Evolutionary conservation across 2,113 vertebrate genomes (phyloP).

Genomic region (Cyanocitta stelleri): DNA sequence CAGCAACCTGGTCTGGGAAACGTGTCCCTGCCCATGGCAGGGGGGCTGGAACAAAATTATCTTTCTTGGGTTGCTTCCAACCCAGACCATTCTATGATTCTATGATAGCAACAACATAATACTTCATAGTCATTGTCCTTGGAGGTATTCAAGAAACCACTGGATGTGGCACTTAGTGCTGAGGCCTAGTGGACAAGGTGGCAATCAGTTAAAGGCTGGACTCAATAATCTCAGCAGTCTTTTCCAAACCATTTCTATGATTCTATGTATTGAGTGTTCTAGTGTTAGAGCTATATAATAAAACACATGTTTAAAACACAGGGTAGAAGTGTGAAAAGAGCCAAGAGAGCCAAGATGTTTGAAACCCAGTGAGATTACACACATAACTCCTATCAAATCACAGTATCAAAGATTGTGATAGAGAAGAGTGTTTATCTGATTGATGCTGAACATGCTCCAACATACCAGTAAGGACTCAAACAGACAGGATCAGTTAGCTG

Average conservation of each 20-base stretch:
- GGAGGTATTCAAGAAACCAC: neutral
- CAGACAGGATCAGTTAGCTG: neutral
- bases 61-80: neutral
- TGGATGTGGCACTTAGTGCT: neutral
- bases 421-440: neutral
- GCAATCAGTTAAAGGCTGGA: neutral
- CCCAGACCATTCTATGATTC: neutral
- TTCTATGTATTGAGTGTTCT: neutral
- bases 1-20: neutral
- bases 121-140: fast-evolving
- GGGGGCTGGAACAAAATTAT: neutral
- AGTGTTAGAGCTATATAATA: neutral
- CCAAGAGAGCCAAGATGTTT: neutral
- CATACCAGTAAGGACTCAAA: neutral
- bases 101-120: neutral
- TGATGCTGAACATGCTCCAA: neutral
- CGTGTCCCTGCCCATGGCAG: fast-evolving
- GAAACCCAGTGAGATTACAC: neutral
- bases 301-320: neutral
- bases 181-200: neutral
- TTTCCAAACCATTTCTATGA: neutral
- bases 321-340: neutral
- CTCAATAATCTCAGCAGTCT: neutral
- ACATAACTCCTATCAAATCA: neutral
- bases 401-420: neutral